These are phyloP conservation scores for Gnathonemus longibarbis DNA, from an alignment of 2,113 vertebrate species.

Conservation along the genomic window DNA sequence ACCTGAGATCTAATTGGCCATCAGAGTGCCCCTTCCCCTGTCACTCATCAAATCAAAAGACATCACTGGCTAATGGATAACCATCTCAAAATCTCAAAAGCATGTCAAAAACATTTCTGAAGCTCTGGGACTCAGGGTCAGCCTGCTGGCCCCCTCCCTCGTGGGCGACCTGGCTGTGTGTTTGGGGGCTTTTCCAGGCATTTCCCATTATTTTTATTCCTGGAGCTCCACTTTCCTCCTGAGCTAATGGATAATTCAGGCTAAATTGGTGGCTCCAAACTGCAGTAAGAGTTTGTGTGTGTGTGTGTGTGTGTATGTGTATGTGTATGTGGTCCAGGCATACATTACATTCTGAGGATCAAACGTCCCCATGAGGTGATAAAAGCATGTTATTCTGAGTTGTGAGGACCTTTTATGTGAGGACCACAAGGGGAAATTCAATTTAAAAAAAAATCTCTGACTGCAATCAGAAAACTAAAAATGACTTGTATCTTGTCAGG, in stretches of 20 bases:
- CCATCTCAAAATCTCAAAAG: not conserved
- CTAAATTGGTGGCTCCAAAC: not conserved
- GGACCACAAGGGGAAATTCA: too few relatives aligned
- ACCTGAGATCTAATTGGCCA: not conserved
- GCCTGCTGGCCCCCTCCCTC: not conserved
- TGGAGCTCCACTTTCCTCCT: not conserved
- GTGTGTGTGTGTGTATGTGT: too few relatives aligned
- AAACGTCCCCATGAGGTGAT: not conserved
- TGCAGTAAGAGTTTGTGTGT: not conserved
- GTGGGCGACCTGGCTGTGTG: not conserved
- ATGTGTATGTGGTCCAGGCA: too few relatives aligned
- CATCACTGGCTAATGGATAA: not conserved
- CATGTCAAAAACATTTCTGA: not conserved
- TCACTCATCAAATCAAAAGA: not conserved
- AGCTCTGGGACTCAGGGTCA: not conserved
- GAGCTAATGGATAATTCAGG: not conserved
- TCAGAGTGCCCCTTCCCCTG: not conserved
- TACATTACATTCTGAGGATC: too few relatives aligned
- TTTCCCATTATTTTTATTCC: too few relatives aligned
- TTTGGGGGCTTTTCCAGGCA: not conserved
- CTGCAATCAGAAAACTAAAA: not conserved
- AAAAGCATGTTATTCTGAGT: too few relatives aligned
- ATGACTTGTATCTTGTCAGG: not conserved
- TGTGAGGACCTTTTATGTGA: too few relatives aligned
- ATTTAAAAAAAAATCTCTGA: not conserved